Conservation (phyloP, 2,113 vertebrate species). For the Forbesichthys agassizii region DNA sequence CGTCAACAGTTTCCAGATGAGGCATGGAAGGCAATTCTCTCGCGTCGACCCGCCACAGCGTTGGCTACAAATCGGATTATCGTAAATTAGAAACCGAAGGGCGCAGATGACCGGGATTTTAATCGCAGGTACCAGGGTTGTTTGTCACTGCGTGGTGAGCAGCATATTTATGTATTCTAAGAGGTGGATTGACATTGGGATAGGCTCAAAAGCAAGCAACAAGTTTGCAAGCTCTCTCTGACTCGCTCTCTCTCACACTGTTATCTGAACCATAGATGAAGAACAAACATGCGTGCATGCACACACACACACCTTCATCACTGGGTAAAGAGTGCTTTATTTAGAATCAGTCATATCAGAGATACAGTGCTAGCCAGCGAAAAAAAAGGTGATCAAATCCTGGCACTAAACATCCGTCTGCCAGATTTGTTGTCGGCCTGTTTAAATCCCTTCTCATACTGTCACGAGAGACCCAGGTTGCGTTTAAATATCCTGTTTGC, state of each 20-base stretch:
- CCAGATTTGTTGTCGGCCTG: conserved; percentile 32
- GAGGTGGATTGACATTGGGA: background rate
- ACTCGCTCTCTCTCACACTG: background rate
- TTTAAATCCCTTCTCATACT: conserved; percentile 6
- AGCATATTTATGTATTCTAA: background rate
- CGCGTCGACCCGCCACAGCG: conserved; percentile 34
- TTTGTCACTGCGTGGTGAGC: conserved; percentile 1
- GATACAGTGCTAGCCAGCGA: conserved; percentile 3
- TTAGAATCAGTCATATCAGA: conserved; percentile 10
- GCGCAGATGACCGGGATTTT: conserved; percentile 40
- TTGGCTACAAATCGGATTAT: conserved; percentile 46
- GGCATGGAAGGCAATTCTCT: conserved; percentile 47
- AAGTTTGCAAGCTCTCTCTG: background rate
- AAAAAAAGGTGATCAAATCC: conserved; percentile 29
- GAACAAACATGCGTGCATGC: too few species aligned
- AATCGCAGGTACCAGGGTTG: conserved; percentile 9
- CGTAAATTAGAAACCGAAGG: conserved; percentile 34
- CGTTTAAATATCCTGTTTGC: too few species aligned
- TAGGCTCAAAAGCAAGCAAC: background rate
- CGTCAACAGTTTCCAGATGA: conserved; percentile 37
- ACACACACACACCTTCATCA: background rate
- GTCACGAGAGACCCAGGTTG: too few species aligned
- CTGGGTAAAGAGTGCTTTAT: conserved; percentile 10
- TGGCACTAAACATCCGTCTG: conserved; percentile 45
- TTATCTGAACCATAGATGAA: background rate